Conservation (phyloP, 1,140 invertebrate species). For the Lordiphosa clarofinis region DNA sequence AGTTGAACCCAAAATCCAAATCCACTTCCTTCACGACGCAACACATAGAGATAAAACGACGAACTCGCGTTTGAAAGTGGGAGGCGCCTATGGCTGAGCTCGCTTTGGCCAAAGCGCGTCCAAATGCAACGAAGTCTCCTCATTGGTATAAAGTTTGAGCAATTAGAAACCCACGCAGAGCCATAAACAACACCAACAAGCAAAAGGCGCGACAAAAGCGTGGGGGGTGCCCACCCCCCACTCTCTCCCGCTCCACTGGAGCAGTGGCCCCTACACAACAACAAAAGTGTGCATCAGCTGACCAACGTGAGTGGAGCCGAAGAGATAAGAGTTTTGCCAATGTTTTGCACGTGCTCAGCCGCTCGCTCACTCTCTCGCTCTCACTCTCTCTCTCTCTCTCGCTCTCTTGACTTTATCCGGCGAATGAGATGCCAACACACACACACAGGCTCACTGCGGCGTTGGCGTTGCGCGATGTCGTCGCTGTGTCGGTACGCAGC, state of each 20-base stretch:
- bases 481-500: not conserved
- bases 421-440: constrained; percentile 68
- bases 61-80: constrained; percentile 55
- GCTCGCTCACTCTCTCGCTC: constrained; percentile 15
- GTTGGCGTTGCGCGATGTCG: constrained; percentile 31
- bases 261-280: constrained; percentile 23
- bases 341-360: constrained; percentile 60
- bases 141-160: constrained; percentile 77
- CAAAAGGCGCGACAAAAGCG: constrained; percentile 10
- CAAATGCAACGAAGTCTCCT: constrained; percentile 72
- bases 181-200: constrained; percentile 69
- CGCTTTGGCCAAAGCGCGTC: constrained; percentile 54
- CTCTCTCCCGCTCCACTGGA: constrained; percentile 8
- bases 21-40: no score
- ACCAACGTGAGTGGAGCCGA: constrained; percentile 24
- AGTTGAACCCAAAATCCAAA: no score
- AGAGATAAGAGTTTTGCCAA: constrained; percentile 39
- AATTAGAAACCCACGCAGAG: constrained; percentile 77
- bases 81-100: constrained; percentile 73
- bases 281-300: constrained; percentile 23
- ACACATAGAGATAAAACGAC: constrained; percentile 1
- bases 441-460: constrained; percentile 20
- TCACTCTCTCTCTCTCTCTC: constrained; percentile 17
- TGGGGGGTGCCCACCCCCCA: constrained; percentile 8
- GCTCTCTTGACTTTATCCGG: constrained; percentile 54